Evolutionary conservation across 2,113 vertebrate genomes (phyloP).

Genomic region (Sprattus sprattus): DNA sequence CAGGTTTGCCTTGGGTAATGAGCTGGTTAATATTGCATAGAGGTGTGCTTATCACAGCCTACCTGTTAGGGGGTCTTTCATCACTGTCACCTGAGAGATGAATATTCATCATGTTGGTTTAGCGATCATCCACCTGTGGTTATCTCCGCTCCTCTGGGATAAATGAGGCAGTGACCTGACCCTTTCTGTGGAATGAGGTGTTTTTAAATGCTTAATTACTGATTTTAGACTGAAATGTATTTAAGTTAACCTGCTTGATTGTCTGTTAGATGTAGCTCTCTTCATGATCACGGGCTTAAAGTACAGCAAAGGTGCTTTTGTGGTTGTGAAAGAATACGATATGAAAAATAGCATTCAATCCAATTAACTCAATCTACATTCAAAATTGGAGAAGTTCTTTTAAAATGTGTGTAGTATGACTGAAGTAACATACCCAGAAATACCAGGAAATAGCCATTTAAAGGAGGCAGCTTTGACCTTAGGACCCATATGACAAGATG

Average conservation of each 20-base stretch:
- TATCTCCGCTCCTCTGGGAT: neutral
- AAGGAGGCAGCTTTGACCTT: too few relatives aligned
- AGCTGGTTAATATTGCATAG: conserved; percentile 66
- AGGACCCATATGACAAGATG: too few relatives aligned
- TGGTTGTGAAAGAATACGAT: too few relatives aligned
- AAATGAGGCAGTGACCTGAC: neutral
- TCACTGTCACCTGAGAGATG: conserved; percentile 27
- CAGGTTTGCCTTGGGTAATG: conserved; percentile 43
- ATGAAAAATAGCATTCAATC: too few relatives aligned
- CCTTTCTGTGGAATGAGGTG: neutral
- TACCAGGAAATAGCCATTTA: too few relatives aligned
- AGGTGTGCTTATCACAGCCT: conserved; percentile 65
- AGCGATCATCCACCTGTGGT: conserved; percentile 2
- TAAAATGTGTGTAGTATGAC: too few relatives aligned
- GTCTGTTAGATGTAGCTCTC: neutral
- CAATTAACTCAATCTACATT: too few relatives aligned
- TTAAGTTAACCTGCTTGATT: neutral
- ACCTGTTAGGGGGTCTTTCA: conserved; percentile 64
- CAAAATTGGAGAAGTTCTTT: too few relatives aligned
- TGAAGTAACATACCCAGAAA: too few relatives aligned
- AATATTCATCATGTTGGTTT: conserved; percentile 13
- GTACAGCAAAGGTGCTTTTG: neutral
- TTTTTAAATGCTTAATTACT: neutral
- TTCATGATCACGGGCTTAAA: neutral
- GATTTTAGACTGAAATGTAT: neutral